Base-by-base conservation (phyloP, 1,140 invertebrate species). In the Drosophila jambulina region DNA sequence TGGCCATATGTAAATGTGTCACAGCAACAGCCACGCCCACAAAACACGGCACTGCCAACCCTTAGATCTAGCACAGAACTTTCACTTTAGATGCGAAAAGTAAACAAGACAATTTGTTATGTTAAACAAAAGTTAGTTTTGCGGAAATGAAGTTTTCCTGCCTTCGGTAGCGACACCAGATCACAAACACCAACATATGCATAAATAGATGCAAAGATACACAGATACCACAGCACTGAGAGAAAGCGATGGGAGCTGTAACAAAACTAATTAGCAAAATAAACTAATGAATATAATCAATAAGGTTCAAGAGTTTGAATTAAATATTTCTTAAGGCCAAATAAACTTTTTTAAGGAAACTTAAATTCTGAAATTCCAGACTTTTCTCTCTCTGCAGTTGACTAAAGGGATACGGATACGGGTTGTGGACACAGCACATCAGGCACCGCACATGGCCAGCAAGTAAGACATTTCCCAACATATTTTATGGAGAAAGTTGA, bases 81-180 rank as follows among this genome's bases (percentile, higher is more conserved):
- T 78, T 77, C 67, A 72, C 79, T 85, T 67, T 29, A 65, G 61
- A 87, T 78, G 61, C 80, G 48, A 75, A 86, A 75, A 84, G 85
- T 83, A 88, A 88, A 88, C 84, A 90, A 88, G 75, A 90, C 85
- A 88, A 88, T 88, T 88, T 88, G 81, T 90, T 90, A 90, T 88
- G 84, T 85, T 88, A 84, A 88, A 79, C 84, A 81, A 88, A 90
- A 88, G 84, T 88, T 88, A 88, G 84, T 90, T 88, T 84, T 88
- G 85, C 84, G 85, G 85, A 88, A 88, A 88, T 90, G 78, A 88
- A 90, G 84, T 88, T 88, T 88, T 88, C 85, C 84, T 84, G 69
- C 68, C 80, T 63, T 68, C 68, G 74, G 65, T 57, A 78, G 78
- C 75, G 80, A 82, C 80, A 83, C 65, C 69, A 71, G 61, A 48